A percentile compares a stretch with the other conserved stretches of the same genome.
Conservation (phyloP, 2,113 vertebrate species). For the Aythya baeri region DNA sequence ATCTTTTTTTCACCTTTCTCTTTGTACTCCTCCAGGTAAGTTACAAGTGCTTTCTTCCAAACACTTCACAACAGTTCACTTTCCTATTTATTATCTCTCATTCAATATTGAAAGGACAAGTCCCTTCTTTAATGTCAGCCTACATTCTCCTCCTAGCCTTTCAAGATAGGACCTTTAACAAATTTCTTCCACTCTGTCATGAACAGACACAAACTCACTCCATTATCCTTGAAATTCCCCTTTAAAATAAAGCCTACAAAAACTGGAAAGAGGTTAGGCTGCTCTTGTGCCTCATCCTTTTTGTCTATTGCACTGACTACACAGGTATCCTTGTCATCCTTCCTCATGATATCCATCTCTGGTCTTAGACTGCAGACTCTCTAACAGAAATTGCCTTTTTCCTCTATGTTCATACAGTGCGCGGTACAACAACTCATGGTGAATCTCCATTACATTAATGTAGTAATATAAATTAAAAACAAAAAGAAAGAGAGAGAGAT, state of each 20-base stretch:
- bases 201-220: background rate
- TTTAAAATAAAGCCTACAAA: background rate
- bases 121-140: background rate
- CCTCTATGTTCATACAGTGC: background rate
- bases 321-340: background rate
- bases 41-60: background rate
- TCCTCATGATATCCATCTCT: background rate
- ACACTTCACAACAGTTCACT: background rate
- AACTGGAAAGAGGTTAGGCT: background rate
- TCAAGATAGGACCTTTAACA: background rate
- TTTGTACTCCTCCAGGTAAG: background rate
- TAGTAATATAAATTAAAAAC: background rate
- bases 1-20: conserved; percentile 7
- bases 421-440: background rate
- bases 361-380: background rate
- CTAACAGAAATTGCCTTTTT: background rate
- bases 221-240: conserved; percentile 5
- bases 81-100: background rate
- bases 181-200: background rate
- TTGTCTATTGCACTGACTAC: background rate
- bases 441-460: background rate
- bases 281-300: background rate
- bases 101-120: conserved; percentile 17
- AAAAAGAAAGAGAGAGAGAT: background rate
- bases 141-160: conserved; percentile 1